phyloP scores from a whole-genome alignment of 2,113 vertebrate genomes.

The Bucco capensis region DNA sequence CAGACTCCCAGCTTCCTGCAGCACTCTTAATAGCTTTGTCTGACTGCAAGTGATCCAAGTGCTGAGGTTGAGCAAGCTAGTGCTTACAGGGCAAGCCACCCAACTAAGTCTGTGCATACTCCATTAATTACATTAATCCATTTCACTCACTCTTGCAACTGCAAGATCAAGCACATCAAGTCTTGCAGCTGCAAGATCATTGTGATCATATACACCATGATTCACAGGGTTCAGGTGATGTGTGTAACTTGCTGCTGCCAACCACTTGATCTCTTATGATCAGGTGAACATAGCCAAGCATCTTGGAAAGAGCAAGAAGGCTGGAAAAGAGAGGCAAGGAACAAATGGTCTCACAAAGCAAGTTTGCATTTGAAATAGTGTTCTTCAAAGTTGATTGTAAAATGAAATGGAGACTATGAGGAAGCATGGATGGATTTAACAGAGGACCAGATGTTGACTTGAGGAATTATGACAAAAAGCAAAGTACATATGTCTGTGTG shows the following conservation, averaged over 20 bases:
- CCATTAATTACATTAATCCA: not conserved
- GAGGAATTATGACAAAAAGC: conserved; percentile 38
- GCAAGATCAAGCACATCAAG: not conserved
- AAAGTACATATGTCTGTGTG: conserved; percentile 41
- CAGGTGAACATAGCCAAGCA: not conserved
- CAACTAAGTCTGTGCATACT: not conserved
- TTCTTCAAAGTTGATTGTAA: conserved; percentile 36
- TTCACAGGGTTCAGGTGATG: not conserved
- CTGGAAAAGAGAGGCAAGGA: not conserved
- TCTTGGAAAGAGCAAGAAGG: not conserved
- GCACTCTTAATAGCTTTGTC: not conserved
- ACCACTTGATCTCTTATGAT: not conserved
- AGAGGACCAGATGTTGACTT: conserved; percentile 58
- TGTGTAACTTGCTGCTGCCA: not conserved
- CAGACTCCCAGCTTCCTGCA: not conserved
- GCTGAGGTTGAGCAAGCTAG: not conserved
- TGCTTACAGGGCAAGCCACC: not conserved
- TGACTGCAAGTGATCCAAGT: not conserved
- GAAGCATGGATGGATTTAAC: not conserved
- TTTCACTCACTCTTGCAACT: not conserved
- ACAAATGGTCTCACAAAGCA: not conserved
- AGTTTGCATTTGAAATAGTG: conserved; percentile 17
- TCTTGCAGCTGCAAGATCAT: not conserved
- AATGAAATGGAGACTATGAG: conserved; percentile 14
- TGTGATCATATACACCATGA: not conserved